A percentile compares a stretch with the other conserved stretches of the same genome.
These are phyloP conservation scores for Aldrovandia affinis DNA, from an alignment of 2,797 vertebrate genomes.

Conservation along the genomic window DNA sequence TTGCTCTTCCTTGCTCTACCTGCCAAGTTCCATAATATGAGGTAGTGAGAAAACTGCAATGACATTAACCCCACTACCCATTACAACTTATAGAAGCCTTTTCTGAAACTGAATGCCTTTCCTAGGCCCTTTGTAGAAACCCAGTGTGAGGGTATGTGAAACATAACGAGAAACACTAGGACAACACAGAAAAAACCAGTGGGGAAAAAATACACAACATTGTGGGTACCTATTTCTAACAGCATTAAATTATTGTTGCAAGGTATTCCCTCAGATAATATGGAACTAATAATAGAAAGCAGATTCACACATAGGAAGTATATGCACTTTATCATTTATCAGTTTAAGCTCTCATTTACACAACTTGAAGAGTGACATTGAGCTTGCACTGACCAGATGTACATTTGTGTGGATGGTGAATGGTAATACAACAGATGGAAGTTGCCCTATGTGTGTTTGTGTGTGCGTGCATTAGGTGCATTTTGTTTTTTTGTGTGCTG, in stretches of 20 bases:
- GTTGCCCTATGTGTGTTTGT: conserved; percentile 11
- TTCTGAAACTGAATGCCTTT: background rate
- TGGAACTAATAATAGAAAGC: background rate
- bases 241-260: background rate
- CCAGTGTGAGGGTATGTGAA: background rate
- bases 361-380: background rate
- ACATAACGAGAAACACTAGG: background rate
- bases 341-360: conserved; percentile 13
- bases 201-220: background rate
- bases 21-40: background rate
- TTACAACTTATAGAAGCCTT: background rate
- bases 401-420: background rate
- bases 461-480: background rate
- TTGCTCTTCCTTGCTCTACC: background rate
- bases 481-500: background rate
- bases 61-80: background rate
- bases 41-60: background rate
- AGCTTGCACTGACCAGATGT: background rate
- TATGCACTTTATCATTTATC: conserved; percentile 18
- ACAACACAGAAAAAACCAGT: background rate
- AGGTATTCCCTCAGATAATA: background rate
- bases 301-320: conserved; percentile 10
- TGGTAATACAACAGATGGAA: background rate
- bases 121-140: background rate
- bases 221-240: background rate